Evolutionary conservation across 2,797 vertebrate species (phyloP).

Genomic region (Girardinus metallicus): DNA sequence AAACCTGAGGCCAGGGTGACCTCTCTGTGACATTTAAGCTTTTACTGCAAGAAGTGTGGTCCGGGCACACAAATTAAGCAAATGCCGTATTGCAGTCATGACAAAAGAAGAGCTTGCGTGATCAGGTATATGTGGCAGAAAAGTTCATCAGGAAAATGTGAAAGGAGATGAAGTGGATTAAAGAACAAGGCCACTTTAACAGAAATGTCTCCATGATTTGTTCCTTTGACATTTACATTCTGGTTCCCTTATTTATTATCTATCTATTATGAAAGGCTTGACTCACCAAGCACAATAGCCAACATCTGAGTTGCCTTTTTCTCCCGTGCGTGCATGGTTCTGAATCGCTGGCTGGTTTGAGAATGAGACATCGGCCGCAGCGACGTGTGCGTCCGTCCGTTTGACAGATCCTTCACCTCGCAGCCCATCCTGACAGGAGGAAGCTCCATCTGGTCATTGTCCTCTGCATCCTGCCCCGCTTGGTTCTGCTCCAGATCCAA

Average conservation of each 20-base stretch:
- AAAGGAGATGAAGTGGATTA: not conserved
- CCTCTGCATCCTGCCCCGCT: conserved; percentile 44
- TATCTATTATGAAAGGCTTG: conserved; percentile 12
- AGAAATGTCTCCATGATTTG: conserved; percentile 10
- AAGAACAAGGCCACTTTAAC: not conserved
- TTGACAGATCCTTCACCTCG: conserved; percentile 86
- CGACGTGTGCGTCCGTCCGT: conserved; percentile 84
- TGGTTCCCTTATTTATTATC: conserved; percentile 21
- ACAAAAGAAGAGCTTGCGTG: not conserved
- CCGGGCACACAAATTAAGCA: conserved; percentile 4
- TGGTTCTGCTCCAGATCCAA: conserved; percentile 64
- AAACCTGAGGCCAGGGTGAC: conserved; percentile 18
- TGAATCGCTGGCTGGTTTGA: conserved; percentile 70
- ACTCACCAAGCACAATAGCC: conserved; percentile 93
- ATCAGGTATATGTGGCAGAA: conserved; percentile 3
- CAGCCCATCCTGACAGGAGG: conserved; percentile 75
- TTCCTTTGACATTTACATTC: conserved; percentile 40
- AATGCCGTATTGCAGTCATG: conserved; percentile 9
- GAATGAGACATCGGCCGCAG: conserved; percentile 72
- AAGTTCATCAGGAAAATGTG: conserved; percentile 13
- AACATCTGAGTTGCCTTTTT: conserved; percentile 96
- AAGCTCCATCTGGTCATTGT: conserved; percentile 37
- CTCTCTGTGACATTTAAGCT: conserved; percentile 38
- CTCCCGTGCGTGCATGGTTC: conserved; percentile 88
- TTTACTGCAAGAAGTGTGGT: conserved; percentile 41